A percentile compares a stretch with the other conserved stretches of the same genome.
Conservation (phyloP, 2,797 vertebrate species). For the Phrynocephalus forsythii region DNA sequence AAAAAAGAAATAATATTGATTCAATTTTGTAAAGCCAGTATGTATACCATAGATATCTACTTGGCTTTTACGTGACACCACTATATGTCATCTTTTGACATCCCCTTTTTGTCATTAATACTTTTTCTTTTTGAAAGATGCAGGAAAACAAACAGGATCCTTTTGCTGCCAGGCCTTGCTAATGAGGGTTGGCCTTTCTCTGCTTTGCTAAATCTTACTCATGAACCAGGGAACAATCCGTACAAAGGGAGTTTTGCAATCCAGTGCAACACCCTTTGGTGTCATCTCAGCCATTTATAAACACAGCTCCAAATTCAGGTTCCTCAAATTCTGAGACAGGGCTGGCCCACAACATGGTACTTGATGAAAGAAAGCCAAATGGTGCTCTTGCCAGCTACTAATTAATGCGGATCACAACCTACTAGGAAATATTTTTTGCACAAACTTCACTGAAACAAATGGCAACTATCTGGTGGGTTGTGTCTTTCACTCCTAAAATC, state of each 20-base stretch:
- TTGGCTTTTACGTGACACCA: constrained; percentile 48
- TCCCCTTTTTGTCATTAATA: background rate
- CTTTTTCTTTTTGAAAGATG: constrained; percentile 41
- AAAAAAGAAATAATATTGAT: constrained; percentile 47
- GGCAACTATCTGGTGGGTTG: background rate
- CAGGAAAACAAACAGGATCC: constrained; percentile 53
- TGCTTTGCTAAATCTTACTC: constrained; percentile 46
- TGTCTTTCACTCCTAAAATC: background rate
- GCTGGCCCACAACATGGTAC: background rate
- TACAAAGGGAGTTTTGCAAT: constrained; percentile 49
- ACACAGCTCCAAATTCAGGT: constrained; percentile 34
- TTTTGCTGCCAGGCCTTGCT: constrained; percentile 69
- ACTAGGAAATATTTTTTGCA: background rate
- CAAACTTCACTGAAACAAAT: background rate
- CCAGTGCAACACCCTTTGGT: constrained; percentile 33
- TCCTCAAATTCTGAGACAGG: background rate
- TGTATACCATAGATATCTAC: constrained; percentile 34
- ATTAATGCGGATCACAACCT: background rate
- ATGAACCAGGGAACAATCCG: constrained; percentile 31
- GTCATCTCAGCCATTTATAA: constrained; percentile 34
- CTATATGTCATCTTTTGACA: constrained; percentile 47
- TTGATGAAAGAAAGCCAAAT: background rate
- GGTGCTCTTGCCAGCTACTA: background rate
- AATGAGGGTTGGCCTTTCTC: constrained; percentile 51
- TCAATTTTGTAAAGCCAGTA: constrained; percentile 45